A percentile compares a stretch with the other conserved stretches of the same genome.
Conservation (phyloP, 2,888 invertebrate species). For the Dasypogon diadema region DNA sequence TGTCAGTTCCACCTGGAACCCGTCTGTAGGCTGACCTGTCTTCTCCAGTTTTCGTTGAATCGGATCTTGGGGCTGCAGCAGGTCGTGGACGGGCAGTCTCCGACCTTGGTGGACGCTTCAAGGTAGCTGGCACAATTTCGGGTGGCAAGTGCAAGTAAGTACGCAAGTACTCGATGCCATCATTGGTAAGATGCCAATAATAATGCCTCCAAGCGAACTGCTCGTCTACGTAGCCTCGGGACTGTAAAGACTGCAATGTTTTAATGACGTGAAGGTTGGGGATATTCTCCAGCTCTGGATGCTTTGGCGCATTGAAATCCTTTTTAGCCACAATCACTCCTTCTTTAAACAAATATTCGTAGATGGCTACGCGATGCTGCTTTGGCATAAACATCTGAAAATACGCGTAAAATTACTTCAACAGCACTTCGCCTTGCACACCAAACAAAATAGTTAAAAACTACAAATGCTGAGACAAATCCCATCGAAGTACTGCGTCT, state of each 20-base stretch:
- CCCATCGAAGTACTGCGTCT: too few relatives aligned
- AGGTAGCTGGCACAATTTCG: constrained; percentile 98
- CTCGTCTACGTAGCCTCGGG: constrained; percentile 97
- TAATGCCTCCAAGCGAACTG: constrained; percentile 99
- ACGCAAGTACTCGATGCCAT: constrained; percentile 96
- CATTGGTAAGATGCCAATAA: constrained; percentile 98
- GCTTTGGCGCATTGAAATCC: constrained; percentile 97
- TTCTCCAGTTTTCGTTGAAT: constrained; percentile 80
- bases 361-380: constrained; percentile 95
- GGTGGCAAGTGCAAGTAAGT: constrained; percentile 96
- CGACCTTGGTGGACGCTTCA: constrained; percentile 89
- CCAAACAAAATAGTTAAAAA: too few relatives aligned
- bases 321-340: constrained; percentile 99
- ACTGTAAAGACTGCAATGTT: constrained; percentile 96
- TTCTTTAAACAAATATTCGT: constrained; percentile 98
- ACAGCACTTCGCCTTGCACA: too few relatives aligned
- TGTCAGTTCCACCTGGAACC: constrained; percentile 82
- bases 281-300: constrained; percentile 93
- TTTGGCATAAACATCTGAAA: constrained; percentile 99
- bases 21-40: constrained; percentile 88
- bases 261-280: constrained; percentile 99
- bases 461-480: too few relatives aligned
- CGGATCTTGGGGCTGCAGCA: constrained; percentile 75
- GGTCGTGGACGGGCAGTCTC: constrained; percentile 87
- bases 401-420: too few relatives aligned